Percentiles rank a stretch among this genome's conserved stretches.
Evolutionary conservation across 2,797 vertebrate genomes (phyloP).

Genomic region (Falco biarmicus): DNA sequence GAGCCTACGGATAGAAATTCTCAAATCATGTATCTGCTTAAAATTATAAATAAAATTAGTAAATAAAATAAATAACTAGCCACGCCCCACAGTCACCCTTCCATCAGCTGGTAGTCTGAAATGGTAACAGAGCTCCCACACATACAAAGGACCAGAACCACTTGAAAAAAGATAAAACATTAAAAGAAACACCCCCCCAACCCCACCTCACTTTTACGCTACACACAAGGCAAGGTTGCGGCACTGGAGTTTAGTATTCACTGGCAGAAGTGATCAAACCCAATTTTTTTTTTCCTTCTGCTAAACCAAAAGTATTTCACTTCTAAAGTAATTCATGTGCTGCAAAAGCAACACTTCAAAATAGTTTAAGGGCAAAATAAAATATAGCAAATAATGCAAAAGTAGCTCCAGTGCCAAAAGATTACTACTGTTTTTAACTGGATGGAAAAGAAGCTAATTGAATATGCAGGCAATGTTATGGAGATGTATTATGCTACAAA

Average conservation of each 20-base stretch:
- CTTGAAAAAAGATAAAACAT: fast-evolving
- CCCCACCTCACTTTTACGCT: background rate
- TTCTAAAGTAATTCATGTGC: background rate
- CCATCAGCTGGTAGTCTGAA: background rate
- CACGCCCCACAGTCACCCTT: background rate
- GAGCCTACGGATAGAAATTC: background rate
- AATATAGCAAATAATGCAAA: background rate
- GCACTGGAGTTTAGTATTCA: background rate
- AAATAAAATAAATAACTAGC: background rate
- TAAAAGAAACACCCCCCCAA: background rate
- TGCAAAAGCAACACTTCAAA: fast-evolving
- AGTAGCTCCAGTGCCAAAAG: background rate
- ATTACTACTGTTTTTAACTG: background rate
- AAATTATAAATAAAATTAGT: background rate
- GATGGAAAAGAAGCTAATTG: background rate
- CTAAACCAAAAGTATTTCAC: background rate
- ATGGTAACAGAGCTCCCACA: background rate
- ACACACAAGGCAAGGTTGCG: background rate
- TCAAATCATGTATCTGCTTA: background rate
- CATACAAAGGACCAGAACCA: fast-evolving
- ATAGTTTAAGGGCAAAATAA: background rate
- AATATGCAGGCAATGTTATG: background rate
- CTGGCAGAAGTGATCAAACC: background rate
- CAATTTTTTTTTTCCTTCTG: background rate
- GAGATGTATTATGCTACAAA: background rate